Evolutionary conservation across 2,113 vertebrate genomes (phyloP).

Genomic region (Arothron firmamentum): DNA sequence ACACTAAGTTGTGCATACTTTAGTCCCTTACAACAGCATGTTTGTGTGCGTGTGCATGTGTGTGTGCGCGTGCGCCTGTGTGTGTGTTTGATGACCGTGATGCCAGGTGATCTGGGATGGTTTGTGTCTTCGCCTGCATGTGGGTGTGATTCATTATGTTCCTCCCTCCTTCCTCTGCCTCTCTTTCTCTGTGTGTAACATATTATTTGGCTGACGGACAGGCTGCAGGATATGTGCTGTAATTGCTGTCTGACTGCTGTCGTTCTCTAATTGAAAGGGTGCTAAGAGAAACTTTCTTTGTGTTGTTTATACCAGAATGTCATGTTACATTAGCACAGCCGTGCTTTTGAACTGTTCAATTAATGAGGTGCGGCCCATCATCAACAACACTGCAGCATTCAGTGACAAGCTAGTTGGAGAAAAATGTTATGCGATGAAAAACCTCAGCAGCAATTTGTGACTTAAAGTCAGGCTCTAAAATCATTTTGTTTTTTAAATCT

Average conservation of each 20-base stretch:
- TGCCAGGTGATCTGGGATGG: constrained; percentile 1
- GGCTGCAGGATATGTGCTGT: constrained; percentile 60
- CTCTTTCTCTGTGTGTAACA: constrained; percentile 25
- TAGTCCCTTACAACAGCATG: neutral
- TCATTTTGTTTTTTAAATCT: too few relatives aligned
- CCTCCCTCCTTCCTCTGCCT: neutral
- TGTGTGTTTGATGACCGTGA: constrained; percentile 6
- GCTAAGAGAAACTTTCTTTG: constrained; percentile 43
- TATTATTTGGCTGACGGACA: constrained; percentile 62
- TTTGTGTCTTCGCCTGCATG: neutral
- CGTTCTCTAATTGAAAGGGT: constrained; percentile 67
- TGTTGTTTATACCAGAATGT: constrained; percentile 34
- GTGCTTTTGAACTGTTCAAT: constrained; percentile 29
- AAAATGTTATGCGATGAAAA: neutral
- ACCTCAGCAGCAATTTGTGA: neutral
- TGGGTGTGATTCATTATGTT: constrained; percentile 34
- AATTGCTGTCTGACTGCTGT: constrained; percentile 58
- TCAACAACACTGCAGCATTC: neutral
- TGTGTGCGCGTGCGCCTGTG: neutral
- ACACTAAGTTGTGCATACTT: constrained; percentile 23
- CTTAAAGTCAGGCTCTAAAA: neutral
- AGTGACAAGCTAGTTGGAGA: neutral
- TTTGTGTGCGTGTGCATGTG: neutral
- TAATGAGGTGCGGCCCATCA: constrained; percentile 15
- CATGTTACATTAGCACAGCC: constrained; percentile 48